Conservation (phyloP, 2,113 vertebrate species). For the Bubo blakistoni region DNA sequence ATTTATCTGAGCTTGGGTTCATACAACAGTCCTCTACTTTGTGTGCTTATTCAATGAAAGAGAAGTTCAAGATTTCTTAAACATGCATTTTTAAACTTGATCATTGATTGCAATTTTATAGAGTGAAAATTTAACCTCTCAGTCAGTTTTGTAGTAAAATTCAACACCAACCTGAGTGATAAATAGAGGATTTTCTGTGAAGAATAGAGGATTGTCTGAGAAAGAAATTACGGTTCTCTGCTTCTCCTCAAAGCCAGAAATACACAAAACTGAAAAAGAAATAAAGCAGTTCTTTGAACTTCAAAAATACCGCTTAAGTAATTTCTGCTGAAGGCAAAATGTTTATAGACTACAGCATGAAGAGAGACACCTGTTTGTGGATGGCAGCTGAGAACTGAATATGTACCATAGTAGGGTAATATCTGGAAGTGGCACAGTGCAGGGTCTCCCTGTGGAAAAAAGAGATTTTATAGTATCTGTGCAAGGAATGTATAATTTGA, state of each 20-base stretch:
- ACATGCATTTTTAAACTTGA: background rate
- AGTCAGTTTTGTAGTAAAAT: background rate
- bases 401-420: background rate
- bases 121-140: background rate
- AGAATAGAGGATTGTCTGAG: background rate
- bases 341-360: background rate
- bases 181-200: background rate
- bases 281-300: background rate
- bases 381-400: background rate
- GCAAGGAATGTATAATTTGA: background rate
- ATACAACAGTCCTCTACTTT: background rate
- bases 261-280: background rate
- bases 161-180: background rate
- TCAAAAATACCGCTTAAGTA: background rate
- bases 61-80: background rate
- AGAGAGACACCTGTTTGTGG: slow-evolving; percentile 19
- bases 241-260: background rate
- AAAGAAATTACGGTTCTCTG: background rate
- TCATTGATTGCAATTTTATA: background rate
- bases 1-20: background rate
- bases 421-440: background rate
- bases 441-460: background rate
- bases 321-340: background rate
- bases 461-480: background rate
- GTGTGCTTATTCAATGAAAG: background rate